Evolutionary conservation across 2,888 invertebrate species (phyloP), one percentile per base, ranked within the genome.

Genomic region (Pachydiplax longipennis): DNA sequence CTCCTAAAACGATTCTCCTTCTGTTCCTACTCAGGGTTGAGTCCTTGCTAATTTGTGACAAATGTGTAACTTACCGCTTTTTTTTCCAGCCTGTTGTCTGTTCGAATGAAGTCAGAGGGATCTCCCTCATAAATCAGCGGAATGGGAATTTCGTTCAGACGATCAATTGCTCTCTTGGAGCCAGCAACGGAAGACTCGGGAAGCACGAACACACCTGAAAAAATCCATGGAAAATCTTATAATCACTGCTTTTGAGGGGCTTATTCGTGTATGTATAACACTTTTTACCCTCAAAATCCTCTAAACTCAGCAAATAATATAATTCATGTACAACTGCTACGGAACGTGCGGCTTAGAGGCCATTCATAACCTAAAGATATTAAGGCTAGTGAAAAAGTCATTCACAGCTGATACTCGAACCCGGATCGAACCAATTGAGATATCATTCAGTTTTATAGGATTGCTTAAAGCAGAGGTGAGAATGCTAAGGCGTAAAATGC

Each of bases 201-300:
- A 61, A 87, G 61, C 53, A 87, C 87, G 87, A 61, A 87, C 58
- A 87, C 87, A 18, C 87, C 87, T 87, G 53, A 15, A 87, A 87
- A 73, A 10, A 87, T 35, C 6, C 25, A 83, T 13, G 35, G 83
- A 15, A 58, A 83, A 83, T 25, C 73, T 25, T 73, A 18, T 31
- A 5, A 31, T 25, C 25, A 10, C n/a, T 25, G 73, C 8, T 31
- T 73, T 25, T 73, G n/a, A 73, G 48, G 48, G 1, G 48, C 40
- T 40, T 2, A 40, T 40, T 5, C 6, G 40, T 2, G 6, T 40
- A 40, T 5, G 40, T 40, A 40, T 2, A 40, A 40, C 40, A 40
- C 40, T 40, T 40, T 40, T 40, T n/a, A 40, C 6, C 2, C 40
- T 40, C 2, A 40, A 5, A 40, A 40, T 40, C 40, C 40, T 40